These are phyloP conservation scores for Liopterus haemorrhoidalis DNA, from an alignment of 2,888 invertebrate species.

Conservation along the genomic window DNA sequence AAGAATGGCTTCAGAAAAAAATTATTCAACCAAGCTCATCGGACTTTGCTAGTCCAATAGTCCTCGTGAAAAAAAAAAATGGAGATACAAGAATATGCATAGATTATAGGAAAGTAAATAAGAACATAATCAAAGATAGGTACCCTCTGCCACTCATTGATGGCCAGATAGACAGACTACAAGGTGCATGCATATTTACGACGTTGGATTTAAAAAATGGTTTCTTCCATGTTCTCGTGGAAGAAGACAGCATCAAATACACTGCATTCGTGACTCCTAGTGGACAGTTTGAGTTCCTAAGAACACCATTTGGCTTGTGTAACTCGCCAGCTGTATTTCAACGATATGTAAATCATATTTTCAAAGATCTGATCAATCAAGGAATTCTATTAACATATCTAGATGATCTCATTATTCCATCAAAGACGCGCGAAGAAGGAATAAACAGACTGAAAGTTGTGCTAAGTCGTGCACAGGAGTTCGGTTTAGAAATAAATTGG, in stretches of 20 bases:
- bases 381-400: slow-evolving; percentile 29
- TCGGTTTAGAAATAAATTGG: slow-evolving; percentile 36
- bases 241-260: slow-evolving; percentile 34
- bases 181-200: slow-evolving; percentile 33
- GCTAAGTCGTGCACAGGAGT: slow-evolving; percentile 29
- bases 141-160: slow-evolving; percentile 41
- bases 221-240: slow-evolving; percentile 39
- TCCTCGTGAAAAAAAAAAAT: slow-evolving; percentile 10
- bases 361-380: slow-evolving; percentile 30
- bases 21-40: slow-evolving; percentile 36
- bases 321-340: slow-evolving; percentile 39
- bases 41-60: slow-evolving; percentile 28
- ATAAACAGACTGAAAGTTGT: slow-evolving; percentile 32
- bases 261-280: slow-evolving; percentile 41
- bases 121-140: slow-evolving; percentile 33
- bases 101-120: slow-evolving; percentile 39
- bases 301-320: slow-evolving; percentile 42
- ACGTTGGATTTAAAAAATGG: slow-evolving; percentile 38
- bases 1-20: slow-evolving; percentile 33
- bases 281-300: slow-evolving; percentile 41
- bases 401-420: slow-evolving; percentile 33
- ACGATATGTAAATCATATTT: slow-evolving; percentile 36
- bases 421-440: slow-evolving; percentile 28
- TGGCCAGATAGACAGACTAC: slow-evolving; percentile 38
- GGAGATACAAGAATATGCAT: slow-evolving; percentile 36